Percentiles rank a stretch among this genome's conserved stretches.
Evolutionary conservation across 2,113 vertebrate genomes (phyloP).

Genomic region (Hippocampus guttulatus): DNA sequence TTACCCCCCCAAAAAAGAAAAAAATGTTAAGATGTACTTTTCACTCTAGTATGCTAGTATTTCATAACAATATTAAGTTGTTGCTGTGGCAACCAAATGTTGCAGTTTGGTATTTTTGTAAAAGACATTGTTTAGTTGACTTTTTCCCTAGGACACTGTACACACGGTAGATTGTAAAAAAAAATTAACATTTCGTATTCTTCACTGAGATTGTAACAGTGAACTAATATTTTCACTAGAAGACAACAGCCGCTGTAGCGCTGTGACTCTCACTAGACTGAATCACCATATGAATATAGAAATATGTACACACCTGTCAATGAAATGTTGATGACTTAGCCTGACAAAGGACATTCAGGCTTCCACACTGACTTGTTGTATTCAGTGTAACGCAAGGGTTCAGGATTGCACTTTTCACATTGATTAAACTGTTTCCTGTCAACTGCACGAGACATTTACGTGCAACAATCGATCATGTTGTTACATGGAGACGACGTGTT

Average conservation of each 20-base stretch:
- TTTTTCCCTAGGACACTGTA: constrained; percentile 65
- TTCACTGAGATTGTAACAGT: constrained; percentile 64
- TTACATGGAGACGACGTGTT: constrained; percentile 41
- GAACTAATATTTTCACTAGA: constrained; percentile 71
- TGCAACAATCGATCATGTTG: constrained; percentile 40
- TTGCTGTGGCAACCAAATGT: constrained; percentile 75
- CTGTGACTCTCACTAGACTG: constrained; percentile 64
- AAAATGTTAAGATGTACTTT: constrained; percentile 70
- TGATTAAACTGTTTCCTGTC: constrained; percentile 45
- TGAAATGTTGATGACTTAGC: constrained; percentile 55
- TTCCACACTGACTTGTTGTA: constrained; percentile 50
- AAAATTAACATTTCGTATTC: constrained; percentile 68
- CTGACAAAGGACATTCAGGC: constrained; percentile 56
- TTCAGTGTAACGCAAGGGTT: constrained; percentile 57
- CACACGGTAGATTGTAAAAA: constrained; percentile 71
- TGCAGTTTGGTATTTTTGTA: constrained; percentile 79
- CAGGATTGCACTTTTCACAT: constrained; percentile 69
- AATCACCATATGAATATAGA: constrained; percentile 46
- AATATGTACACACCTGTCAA: constrained; percentile 50
- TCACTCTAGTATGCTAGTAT: constrained; percentile 75
- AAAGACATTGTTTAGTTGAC: constrained; percentile 70
- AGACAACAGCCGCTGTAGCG: constrained; percentile 62
- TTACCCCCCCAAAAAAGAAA: constrained; percentile 69
- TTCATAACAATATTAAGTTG: constrained; percentile 79
- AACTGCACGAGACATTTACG: neutral